phyloP scores from a whole-genome alignment of 35 echinoderm and acorn worm species.

The Heliocidaris tuberculata region DNA sequence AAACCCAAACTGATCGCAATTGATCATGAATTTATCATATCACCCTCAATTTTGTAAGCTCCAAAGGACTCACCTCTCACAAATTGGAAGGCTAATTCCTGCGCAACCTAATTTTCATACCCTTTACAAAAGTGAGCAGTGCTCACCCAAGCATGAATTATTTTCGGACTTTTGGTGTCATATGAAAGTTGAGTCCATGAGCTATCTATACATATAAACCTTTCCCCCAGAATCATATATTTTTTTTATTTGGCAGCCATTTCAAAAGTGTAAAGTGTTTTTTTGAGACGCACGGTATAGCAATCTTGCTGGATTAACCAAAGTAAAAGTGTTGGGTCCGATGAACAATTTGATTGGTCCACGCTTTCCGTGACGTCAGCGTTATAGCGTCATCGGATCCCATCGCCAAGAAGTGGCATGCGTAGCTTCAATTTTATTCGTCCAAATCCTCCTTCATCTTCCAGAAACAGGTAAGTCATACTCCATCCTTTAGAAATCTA shows the following conservation, averaged over 20 bases:
- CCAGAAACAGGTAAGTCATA: conserved; percentile 24
- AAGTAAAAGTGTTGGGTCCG: neutral
- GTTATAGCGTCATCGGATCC: neutral
- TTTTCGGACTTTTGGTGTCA: too few relatives aligned
- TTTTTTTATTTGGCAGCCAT: too few relatives aligned
- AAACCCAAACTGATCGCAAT: too few relatives aligned
- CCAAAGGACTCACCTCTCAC: too few relatives aligned
- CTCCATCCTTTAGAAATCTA: conserved; percentile 15
- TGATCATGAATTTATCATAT: too few relatives aligned
- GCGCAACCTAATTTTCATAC: conserved; percentile 50
- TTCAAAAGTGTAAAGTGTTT: too few relatives aligned
- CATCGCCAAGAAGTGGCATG: neutral
- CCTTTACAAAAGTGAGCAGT: conserved; percentile 56
- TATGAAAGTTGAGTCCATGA: too few relatives aligned
- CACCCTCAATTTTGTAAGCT: too few relatives aligned
- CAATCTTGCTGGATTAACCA: conserved; percentile 5
- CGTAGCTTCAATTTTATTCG: neutral
- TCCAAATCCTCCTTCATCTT: neutral
- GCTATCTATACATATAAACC: too few relatives aligned
- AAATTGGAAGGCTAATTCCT: conserved; percentile 55
- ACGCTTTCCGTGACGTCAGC: neutral
- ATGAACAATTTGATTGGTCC: conserved; percentile 22
- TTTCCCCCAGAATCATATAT: too few relatives aligned
- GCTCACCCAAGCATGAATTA: conserved; percentile 37
- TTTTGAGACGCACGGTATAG: too few relatives aligned